Percentiles rank a stretch among this genome's conserved stretches.
Conservation (phyloP, 2,797 vertebrate genomes). For the Neosalanx taihuensis region DNA sequence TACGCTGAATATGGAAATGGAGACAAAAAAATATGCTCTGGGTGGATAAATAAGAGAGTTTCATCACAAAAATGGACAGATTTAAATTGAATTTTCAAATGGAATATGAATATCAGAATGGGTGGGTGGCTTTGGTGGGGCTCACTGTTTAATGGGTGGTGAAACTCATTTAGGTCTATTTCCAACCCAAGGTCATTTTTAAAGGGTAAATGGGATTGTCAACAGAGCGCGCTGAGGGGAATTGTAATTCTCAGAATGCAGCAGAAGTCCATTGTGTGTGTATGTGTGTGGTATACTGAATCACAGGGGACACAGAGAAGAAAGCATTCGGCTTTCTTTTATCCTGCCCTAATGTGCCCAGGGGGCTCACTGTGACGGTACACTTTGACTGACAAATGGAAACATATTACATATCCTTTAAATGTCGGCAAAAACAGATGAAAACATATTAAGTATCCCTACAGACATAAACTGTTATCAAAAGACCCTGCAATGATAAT, state of each 20-base stretch:
- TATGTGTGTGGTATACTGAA: background rate
- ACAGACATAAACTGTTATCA: no score
- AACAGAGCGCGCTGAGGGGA: constrained; percentile 34
- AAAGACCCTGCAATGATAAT: no score
- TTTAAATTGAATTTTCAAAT: constrained; percentile 64
- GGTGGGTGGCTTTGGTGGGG: constrained; percentile 31
- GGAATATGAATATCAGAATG: constrained; percentile 61
- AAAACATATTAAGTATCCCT: background rate
- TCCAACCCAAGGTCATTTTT: constrained; percentile 53
- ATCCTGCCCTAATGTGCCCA: no score
- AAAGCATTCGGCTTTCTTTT: no score
- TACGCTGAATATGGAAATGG: constrained; percentile 65
- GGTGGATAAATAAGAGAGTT: constrained; percentile 60
- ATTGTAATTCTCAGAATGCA: constrained; percentile 39
- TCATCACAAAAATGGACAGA: constrained; percentile 53
- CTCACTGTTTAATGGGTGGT: constrained; percentile 19
- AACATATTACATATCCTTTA: no score
- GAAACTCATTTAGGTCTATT: constrained; percentile 46
- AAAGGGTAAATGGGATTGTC: constrained; percentile 52
- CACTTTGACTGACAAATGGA: no score
- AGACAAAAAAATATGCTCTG: constrained; percentile 57
- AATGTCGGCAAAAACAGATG: background rate
- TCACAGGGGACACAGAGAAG: background rate
- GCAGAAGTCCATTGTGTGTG: constrained; percentile 17
- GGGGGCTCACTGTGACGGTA: no score